Evolutionary conservation across 1,140 invertebrate genomes (phyloP), one percentile per base, ranked within the genome.

Genomic region (Arion vulgaris): DNA sequence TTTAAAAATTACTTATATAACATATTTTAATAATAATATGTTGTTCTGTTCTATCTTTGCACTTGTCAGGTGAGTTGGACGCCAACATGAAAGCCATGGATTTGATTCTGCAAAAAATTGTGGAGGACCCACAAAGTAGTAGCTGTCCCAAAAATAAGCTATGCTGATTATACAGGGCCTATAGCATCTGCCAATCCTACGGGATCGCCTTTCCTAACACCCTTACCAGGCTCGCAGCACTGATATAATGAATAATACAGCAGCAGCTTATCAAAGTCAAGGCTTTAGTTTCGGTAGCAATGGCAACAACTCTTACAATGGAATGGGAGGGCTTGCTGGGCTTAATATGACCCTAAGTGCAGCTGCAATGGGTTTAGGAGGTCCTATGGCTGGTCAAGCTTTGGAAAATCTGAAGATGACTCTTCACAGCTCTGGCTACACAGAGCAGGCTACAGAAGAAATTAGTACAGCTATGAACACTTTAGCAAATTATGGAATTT

Each of bases 171-270:
- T 83, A 96, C 95, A 83, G 97, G 97, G 28, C 97, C 97, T 11
- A 97, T 98, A 75, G 97, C 97, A 84, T 98, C 98, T 94, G 98
- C 96, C 93, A 98, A 98, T 94, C 97, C 97, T 28, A 98, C 97
- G 66, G 97, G 97, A 75, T 98, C 97, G 83, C 97, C 97, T 19
- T 98, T 97, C 93, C 97, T 93, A 94, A 95, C 85, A 91, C 86
- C 66, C 90, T 81, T 89, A 89, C 85, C 88, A 89, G 78, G 62
- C n/a, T 32, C 84, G 88, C 34, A 85, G 77, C 84, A 85, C 87
- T 69, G 88, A 90, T 81, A 85, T 90, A 84, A 88, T 88, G 69
- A 90, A 87, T 87, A 90, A 88, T 75, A 89, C 87, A 84, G 80
- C 73, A 86, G 81, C 73, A 68, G 80, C 80, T 28, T 81, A 81